These are phyloP conservation scores for Spilosoma lubricipeda DNA, from an alignment of 2,888 invertebrate species.

Conservation along the genomic window DNA sequence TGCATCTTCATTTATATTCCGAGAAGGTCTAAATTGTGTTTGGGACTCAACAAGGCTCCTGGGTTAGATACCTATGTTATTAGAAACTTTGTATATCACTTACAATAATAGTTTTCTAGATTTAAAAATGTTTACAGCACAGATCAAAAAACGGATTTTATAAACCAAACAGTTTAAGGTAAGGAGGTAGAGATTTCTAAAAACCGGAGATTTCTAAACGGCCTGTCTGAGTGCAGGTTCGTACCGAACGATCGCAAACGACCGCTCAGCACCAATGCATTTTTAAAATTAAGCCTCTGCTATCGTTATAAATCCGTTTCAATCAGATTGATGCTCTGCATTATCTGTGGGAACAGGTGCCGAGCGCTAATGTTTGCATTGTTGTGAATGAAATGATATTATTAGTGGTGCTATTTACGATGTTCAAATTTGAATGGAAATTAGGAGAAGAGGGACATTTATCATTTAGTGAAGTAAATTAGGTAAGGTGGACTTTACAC, in stretches of 20 bases:
- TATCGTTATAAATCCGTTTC: constrained; percentile 47
- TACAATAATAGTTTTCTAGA: not conserved
- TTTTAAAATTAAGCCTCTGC: constrained; percentile 50
- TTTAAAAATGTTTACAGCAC: not conserved
- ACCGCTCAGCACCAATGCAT: constrained; percentile 47
- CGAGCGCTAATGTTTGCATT: constrained; percentile 11
- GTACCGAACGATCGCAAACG: constrained; percentile 40
- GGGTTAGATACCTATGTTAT: not conserved
- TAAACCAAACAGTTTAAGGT: not conserved
- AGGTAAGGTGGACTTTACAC: not conserved
- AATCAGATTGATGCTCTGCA: constrained; percentile 48
- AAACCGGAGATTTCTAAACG: not conserved
- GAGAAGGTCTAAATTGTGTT: not conserved
- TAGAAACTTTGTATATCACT: not conserved
- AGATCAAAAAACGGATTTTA: not conserved
- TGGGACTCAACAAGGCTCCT: not conserved
- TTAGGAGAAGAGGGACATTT: not conserved
- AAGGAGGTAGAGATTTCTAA: no score
- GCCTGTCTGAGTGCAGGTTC: constrained; percentile 38
- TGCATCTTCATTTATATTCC: not conserved
- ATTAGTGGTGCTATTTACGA: not conserved
- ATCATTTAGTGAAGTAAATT: not conserved
- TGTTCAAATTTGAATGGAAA: not conserved
- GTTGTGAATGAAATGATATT: not conserved
- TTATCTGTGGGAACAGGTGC: constrained; percentile 37